Percentiles rank a stretch among this genome's conserved stretches.
Evolutionary conservation across 2,888 invertebrate species (phyloP).

Genomic region (Dermolepida albohirtum): DNA sequence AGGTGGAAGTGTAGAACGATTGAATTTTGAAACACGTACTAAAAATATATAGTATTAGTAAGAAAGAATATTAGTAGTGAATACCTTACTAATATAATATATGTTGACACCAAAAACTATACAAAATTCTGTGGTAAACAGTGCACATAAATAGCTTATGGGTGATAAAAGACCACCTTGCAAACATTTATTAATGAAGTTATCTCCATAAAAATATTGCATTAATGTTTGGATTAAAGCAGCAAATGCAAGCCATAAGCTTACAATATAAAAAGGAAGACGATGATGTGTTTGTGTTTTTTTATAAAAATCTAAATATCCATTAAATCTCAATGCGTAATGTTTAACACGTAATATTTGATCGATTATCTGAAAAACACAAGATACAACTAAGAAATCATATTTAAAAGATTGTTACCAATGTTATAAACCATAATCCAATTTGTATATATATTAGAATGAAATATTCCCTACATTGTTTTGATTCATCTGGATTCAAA

Average conservation of each 20-base stretch:
- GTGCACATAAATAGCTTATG: slow-evolving; percentile 70
- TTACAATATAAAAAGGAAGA: slow-evolving; percentile 73
- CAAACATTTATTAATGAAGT: slow-evolving; percentile 68
- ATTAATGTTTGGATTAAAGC: slow-evolving; percentile 69
- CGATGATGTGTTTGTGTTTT: slow-evolving; percentile 71
- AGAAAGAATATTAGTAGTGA: neutral
- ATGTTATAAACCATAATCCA: slow-evolving; percentile 70
- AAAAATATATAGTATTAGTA: slow-evolving; percentile 48
- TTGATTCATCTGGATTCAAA: slow-evolving; percentile 61
- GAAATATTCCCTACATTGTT: slow-evolving; percentile 70
- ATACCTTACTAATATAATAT: slow-evolving; percentile 68
- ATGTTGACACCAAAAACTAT: slow-evolving; percentile 67
- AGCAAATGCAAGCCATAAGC: slow-evolving; percentile 72
- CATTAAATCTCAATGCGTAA: slow-evolving; percentile 71
- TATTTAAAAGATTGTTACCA: slow-evolving; percentile 63
- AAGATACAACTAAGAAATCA: slow-evolving; percentile 2
- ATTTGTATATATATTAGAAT: slow-evolving; percentile 71
- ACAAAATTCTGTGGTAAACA: slow-evolving; percentile 67
- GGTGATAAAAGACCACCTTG: slow-evolving; percentile 67
- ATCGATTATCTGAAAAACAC: slow-evolving; percentile 67
- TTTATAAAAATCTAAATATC: slow-evolving; percentile 77
- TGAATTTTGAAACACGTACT: slow-evolving; percentile 74
- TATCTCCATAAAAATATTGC: slow-evolving; percentile 69
- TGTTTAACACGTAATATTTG: slow-evolving; percentile 71
- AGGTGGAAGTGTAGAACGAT: slow-evolving; percentile 69